Evolutionary conservation across 2,797 vertebrate species (phyloP), one percentile per base, ranked within the genome.

Genomic region (Sternarchorhynchus goeldii): DNA sequence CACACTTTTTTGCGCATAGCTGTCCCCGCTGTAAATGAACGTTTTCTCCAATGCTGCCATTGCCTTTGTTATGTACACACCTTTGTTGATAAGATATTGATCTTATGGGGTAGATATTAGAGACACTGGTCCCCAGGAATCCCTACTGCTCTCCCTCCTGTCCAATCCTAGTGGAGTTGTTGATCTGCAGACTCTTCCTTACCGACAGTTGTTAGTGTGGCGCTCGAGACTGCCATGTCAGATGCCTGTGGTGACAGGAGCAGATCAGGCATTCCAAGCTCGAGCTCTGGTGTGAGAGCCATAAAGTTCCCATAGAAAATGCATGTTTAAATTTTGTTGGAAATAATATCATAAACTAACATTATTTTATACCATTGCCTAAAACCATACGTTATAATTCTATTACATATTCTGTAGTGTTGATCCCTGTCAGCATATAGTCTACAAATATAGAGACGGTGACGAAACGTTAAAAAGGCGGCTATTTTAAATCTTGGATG

Each of bases 221-320:
- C 86, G 81, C 85, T 41, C 64, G 20, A 83, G 84, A 86, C 83
- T 82, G 81, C 87, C 85, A 87, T 88, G 81, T 87, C 75, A 86
- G 89, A 85, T 87, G 87, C 90, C 90, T 86, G 84, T 74, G 78
- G 87, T 86, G 86, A 85, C 79, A 76, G 85, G 84, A 80, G 84
- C 73, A 85, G 87, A 83, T 80, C 87, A 87, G 84, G 85, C 81
- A 85, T 90, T 81, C 81, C 73, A 85, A 78, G 73, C 71, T 50
- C 45, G 45, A 50, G 45, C 45, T 50, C 14, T 50, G 45, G 45
- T 50, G 45, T 50, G 45, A 14, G 45, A 12, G 12, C 10, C 45
- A 12, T 50, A 50, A 50, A 50, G 45, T 2, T 12, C 45, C 14
- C 14, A 50, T 50, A 14, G 8, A 50, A 50, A 50, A 50, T 12